Evolutionary conservation across 2,797 vertebrate species (phyloP), one percentile per base, ranked within the genome.

Genomic region (Arrhamphus sclerolepis): DNA sequence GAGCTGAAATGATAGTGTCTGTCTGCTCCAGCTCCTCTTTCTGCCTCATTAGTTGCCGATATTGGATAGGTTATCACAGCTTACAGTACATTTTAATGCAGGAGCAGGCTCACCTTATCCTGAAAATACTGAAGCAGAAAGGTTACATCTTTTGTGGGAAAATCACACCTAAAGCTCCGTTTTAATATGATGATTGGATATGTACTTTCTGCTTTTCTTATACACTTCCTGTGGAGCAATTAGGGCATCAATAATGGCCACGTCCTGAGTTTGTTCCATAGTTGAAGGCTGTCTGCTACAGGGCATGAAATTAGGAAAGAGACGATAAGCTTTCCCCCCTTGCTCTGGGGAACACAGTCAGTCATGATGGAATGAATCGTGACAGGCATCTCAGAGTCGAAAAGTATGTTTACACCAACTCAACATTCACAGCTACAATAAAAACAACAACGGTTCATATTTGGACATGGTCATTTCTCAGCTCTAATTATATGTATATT

Each of bases 1-100:
- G 70, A 62, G 73, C 75, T 70, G 77, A 82, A 85, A 86, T 78
- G 80, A 87, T 88, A 78, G 72, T 51, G 75, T 78, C 82, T 78
- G 78, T 77, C 77, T 70, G 69, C 81, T 74, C 54, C 62, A 43
- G 78, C 82, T 73, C 55, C 74, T 81, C 80, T 84, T 83, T 87
- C 85, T 85, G 87, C 86, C 81, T 86, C 84, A 89, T 89, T 87
- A 85, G 79, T 66, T 78, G 68, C 79, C 22, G 76, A 83, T 88
- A 89, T 85, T 87, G 83, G 82, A 85, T 77, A 77, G 82, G 85
- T 86, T 89, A 89, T 88, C 84, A 72, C 56, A 70, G 70, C 69
- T 85, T 85, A 75, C 68, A 70, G 76, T 65, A 77, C 74, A 79
- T 79, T 78, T 80, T 86, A 75, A 59, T 59, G 78, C 40, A 71